A percentile compares a stretch with the other conserved stretches of the same genome.
Conservation (phyloP, 2,113 vertebrate species). For the Hippoglossus stenolepis region DNA sequence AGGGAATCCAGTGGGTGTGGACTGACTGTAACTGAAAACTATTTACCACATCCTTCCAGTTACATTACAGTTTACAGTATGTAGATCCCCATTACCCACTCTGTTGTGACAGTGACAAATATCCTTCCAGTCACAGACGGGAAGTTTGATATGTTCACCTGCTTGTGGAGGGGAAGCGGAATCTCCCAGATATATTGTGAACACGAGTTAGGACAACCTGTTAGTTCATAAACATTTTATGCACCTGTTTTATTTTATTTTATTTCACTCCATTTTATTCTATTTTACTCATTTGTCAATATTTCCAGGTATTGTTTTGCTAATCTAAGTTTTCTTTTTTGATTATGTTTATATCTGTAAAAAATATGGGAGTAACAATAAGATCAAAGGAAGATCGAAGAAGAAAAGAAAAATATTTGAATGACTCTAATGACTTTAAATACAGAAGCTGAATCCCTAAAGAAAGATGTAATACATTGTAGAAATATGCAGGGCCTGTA, state of each 20-base stretch:
- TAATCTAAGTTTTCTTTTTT: no score
- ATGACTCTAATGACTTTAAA: not conserved
- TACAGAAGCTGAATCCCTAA: not conserved
- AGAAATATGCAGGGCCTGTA: not conserved
- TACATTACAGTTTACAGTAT: not conserved
- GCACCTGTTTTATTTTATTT: no score
- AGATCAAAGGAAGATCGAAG: no score
- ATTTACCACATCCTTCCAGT: conserved; percentile 1
- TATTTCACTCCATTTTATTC: no score
- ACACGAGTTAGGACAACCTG: no score
- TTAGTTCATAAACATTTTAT: no score
- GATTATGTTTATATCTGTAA: no score
- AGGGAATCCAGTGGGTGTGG: conserved; percentile 14
- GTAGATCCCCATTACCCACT: not conserved
- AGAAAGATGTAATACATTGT: not conserved
- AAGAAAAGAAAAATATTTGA: no score
- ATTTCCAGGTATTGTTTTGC: no score
- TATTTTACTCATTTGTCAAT: no score
- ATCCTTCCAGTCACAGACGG: conserved; percentile 5
- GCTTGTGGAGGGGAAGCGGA: not conserved
- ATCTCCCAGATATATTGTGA: not conserved
- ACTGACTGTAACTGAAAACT: conserved; percentile 23
- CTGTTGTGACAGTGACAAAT: not conserved
- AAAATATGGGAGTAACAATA: no score
- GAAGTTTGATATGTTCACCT: not conserved